phyloP scores from a whole-genome alignment of 2,113 vertebrate species.

The Gavialis gangeticus region DNA sequence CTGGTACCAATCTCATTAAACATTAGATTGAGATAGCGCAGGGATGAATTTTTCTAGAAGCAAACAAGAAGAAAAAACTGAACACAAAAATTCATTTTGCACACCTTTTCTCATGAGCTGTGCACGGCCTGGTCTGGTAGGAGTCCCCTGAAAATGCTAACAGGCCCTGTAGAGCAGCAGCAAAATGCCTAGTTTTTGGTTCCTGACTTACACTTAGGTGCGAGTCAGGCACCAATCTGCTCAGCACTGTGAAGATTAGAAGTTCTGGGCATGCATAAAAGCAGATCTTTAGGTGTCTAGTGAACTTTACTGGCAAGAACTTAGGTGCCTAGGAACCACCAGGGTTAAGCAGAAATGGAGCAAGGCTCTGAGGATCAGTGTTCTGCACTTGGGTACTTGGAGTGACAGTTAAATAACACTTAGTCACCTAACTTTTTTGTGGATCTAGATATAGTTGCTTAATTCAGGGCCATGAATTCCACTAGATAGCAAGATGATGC shows the following conservation, averaged over 20 bases:
- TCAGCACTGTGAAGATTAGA: not conserved
- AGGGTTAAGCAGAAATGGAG: not conserved
- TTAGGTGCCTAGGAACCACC: not conserved
- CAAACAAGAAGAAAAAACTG: slow-evolving; percentile 1
- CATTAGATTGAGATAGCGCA: slow-evolving; percentile 88
- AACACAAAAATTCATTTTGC: not conserved
- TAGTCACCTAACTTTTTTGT: not conserved
- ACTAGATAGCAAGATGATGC: not conserved
- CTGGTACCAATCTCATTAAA: slow-evolving; percentile 86
- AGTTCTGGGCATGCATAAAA: not conserved
- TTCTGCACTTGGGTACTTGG: not conserved
- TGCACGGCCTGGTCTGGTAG: not conserved
- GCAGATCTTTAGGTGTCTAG: not conserved
- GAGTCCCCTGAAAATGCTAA: rapidly evolving
- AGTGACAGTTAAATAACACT: not conserved
- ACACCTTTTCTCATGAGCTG: not conserved
- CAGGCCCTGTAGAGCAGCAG: not conserved
- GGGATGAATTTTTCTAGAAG: slow-evolving; percentile 73
- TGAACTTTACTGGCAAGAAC: not conserved
- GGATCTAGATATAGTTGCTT: not conserved
- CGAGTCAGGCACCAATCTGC: rapidly evolving
- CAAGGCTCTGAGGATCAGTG: too few species aligned
- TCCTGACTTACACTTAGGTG: not conserved
- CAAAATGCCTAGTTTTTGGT: not conserved
- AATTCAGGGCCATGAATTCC: too few species aligned